phyloP scores from a whole-genome alignment of 37 sponge, comb jelly and placozoan species.

The Chondrilla cf. caribensis region DNA sequence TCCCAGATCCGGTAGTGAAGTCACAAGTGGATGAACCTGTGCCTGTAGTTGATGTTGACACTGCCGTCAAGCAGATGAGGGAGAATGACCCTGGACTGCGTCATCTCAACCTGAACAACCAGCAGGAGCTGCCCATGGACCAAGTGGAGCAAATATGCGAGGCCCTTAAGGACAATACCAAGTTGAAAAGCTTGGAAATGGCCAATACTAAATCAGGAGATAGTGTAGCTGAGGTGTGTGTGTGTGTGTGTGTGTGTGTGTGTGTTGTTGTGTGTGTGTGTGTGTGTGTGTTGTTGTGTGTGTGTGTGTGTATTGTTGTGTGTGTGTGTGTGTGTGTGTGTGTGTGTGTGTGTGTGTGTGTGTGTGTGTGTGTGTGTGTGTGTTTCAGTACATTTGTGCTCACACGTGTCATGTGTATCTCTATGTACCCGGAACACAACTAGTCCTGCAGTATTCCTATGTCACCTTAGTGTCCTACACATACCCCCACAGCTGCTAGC shows the following conservation, averaged over 20 bases:
- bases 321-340: not conserved
- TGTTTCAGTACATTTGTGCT: too few relatives aligned
- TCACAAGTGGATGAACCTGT: not conserved
- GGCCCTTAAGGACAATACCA: not conserved
- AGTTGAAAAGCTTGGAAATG: not conserved
- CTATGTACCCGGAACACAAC: too few relatives aligned
- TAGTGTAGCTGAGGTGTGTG: not conserved
- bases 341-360: not conserved
- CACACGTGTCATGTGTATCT: too few relatives aligned
- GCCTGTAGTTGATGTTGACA: not conserved
- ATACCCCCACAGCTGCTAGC: conserved; percentile 32
- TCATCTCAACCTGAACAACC: conserved; percentile 25
- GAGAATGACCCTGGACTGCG: not conserved
- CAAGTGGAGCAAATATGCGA: not conserved
- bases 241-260: not conserved
- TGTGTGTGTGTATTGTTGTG: not conserved
- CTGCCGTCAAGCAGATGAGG: not conserved
- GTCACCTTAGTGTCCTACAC: too few relatives aligned
- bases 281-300: not conserved
- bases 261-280: not conserved
- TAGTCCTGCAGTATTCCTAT: too few relatives aligned
- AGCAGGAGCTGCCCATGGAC: not conserved
- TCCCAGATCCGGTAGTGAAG: too few relatives aligned
- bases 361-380: too few relatives aligned
- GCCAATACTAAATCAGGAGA: conserved; percentile 14